These are phyloP conservation scores for Echinarachnius parma DNA, from an alignment of 53 echinoderm and acorn worm species.

Conservation along the genomic window DNA sequence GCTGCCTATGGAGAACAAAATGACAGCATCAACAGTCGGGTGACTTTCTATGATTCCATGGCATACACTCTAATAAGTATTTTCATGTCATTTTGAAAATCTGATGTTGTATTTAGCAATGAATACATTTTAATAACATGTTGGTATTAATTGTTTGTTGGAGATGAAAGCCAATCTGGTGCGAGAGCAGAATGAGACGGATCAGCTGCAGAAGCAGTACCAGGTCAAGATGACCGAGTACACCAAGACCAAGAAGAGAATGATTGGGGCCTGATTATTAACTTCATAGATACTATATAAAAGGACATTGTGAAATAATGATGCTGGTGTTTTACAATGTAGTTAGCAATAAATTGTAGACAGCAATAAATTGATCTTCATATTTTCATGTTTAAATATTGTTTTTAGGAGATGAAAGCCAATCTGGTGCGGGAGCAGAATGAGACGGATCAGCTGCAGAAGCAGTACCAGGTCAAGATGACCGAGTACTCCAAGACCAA, in stretches of 20 bases:
- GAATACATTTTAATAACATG: too few relatives aligned
- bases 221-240: slow-evolving; percentile 42
- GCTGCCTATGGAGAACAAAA: too few relatives aligned
- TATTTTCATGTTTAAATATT: not conserved
- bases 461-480: slow-evolving; percentile 52
- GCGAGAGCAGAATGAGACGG: slow-evolving; percentile 74
- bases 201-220: slow-evolving; percentile 63
- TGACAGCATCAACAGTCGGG: too few relatives aligned
- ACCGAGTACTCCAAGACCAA: slow-evolving; percentile 18
- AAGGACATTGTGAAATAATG: not conserved
- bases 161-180: slow-evolving; percentile 67
- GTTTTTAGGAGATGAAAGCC: slow-evolving; percentile 83
- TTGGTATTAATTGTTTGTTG: too few relatives aligned
- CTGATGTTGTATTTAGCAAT: too few relatives aligned
- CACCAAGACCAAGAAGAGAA: slow-evolving; percentile 15
- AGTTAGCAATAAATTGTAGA: not conserved
- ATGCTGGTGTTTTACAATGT: not conserved
- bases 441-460: slow-evolving; percentile 70
- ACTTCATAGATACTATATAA: too few relatives aligned
- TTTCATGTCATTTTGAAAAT: too few relatives aligned
- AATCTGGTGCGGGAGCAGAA: slow-evolving; percentile 68
- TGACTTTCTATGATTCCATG: too few relatives aligned
- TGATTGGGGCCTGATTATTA: too few relatives aligned
- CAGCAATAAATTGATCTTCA: too few relatives aligned
- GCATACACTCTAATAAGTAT: too few relatives aligned